Evolutionary conservation across 2,888 invertebrate genomes (phyloP), one percentile per base, ranked within the genome.

Genomic region (Noctua janthina): DNA sequence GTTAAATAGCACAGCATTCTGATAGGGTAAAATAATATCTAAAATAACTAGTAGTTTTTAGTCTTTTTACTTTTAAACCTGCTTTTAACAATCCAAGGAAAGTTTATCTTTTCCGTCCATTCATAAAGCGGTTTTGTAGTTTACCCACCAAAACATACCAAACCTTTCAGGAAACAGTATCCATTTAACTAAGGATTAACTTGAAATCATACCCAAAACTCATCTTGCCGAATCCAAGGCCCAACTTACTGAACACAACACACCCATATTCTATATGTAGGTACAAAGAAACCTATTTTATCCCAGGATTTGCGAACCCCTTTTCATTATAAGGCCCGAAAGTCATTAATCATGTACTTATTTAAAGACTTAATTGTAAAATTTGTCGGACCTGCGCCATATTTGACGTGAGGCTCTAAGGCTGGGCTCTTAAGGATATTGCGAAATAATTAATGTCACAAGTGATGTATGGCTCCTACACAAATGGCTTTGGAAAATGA

Each of bases 301-400:
- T 79, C 59, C 79, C 43, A 20, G 79, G 74, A 62, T 78, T 70
- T 46, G 29, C 23, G 67, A 72, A 81, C 69, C 79, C 87, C 69
- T 78, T 87, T 85, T 81, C 75, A 79, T 80, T 69, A 70, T 49
- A 81, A 78, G 67, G 54, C 59, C 67, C 71, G 56, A 39, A 78
- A 85, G 80, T 85, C 87, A 88, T 88, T 88, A 89, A 88, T 88
- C 82, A 88, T 79, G 83, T 78, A 86, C 79, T 84, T 86, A 86
- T 87, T 86, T 79, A 80, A 87, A 70, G 78, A 78, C 79, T 84
- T 88, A 82, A 86, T 88, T 83, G 89, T 86, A 84, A 83, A 89
- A 89, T 89, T 88, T 86, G 89, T 89, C 89, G 81, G 82, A 81
- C 86, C 62, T 76, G 78, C 70, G 79, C 83, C 74, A 51, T 79